Percentiles rank a stretch among this genome's conserved stretches.
phyloP scores from a whole-genome alignment of 2,888 invertebrate species.

The Parascotia fuliginaria region DNA sequence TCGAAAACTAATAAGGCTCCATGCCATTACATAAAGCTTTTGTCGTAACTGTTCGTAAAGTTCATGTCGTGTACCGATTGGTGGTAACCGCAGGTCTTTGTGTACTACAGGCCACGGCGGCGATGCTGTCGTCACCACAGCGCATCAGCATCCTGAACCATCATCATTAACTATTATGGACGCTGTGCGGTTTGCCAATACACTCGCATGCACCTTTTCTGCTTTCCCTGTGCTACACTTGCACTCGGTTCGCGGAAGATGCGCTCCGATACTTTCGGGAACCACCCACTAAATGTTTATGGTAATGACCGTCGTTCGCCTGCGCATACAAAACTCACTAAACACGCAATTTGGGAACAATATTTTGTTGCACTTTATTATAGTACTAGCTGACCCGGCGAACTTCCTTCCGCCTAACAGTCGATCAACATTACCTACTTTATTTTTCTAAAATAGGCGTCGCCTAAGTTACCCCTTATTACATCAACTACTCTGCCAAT shows the following conservation, averaged over 20 bases:
- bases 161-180: not conserved
- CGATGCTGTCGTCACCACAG: not conserved
- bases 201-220: not conserved
- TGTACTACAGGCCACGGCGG: not conserved
- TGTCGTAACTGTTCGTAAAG: too few relatives aligned
- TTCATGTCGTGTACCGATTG: not conserved
- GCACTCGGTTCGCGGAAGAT: conserved; percentile 3
- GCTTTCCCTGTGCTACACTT: not conserved
- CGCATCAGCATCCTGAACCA: not conserved
- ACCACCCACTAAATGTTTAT: conserved; percentile 38
- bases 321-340: conserved; percentile 32
- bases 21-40: too few relatives aligned
- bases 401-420: too few relatives aligned
- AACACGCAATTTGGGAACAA: conserved; percentile 28
- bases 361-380: conserved; percentile 26
- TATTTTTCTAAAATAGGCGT: too few relatives aligned
- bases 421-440: too few relatives aligned
- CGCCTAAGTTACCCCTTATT: too few relatives aligned
- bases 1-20: too few relatives aligned
- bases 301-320: conserved; percentile 37
- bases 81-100: not conserved
- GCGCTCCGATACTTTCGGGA: conserved; percentile 23
- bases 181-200: not conserved
- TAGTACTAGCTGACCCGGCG: too few relatives aligned
- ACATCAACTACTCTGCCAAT: too few relatives aligned